Percentiles rank a stretch among this genome's conserved stretches.
Conservation (phyloP, 2,888 invertebrate genomes). For the Platerodrilus igneus region DNA sequence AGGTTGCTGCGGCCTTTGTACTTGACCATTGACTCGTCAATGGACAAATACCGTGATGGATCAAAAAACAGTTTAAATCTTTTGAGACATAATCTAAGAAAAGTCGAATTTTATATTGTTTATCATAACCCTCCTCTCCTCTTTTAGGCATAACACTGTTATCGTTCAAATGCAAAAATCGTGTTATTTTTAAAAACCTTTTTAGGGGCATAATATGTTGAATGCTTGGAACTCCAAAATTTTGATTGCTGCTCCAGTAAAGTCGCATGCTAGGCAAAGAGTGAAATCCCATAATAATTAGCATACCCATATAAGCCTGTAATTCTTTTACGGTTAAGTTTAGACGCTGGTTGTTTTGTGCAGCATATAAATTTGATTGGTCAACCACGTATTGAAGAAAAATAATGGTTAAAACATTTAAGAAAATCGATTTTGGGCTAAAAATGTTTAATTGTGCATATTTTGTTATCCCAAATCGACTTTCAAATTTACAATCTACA, state of each 20-base stretch:
- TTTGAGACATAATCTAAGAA: slow-evolving; percentile 3
- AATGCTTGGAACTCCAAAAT: slow-evolving; percentile 9
- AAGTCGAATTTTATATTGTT: slow-evolving; percentile 17
- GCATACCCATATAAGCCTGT: slow-evolving; percentile 10
- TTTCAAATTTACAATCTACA: too few species aligned
- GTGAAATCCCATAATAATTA: slow-evolving; percentile 26
- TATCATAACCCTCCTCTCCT: slow-evolving; percentile 13
- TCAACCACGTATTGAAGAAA: too few species aligned
- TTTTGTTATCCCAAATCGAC: too few species aligned
- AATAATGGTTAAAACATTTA: too few species aligned
- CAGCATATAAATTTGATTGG: slow-evolving; percentile 10
- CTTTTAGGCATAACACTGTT: slow-evolving; percentile 15
- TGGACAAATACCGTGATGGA: slow-evolving; percentile 1
- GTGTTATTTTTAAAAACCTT: slow-evolving; percentile 22
- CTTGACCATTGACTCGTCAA: slow-evolving; percentile 14
- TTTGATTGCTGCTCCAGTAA: slow-evolving; percentile 6
- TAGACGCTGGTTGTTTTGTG: slow-evolving; percentile 3
- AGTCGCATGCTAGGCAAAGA: slow-evolving; percentile 8
- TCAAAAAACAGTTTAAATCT: slow-evolving; percentile 4
- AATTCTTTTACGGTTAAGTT: slow-evolving; percentile 10
- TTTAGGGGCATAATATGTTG: slow-evolving; percentile 19
- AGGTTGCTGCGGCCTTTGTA: slow-evolving; percentile 9
- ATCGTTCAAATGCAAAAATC: slow-evolving; percentile 19
- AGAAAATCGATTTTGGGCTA: too few species aligned
- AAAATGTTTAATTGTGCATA: too few species aligned